Conservation (phyloP, 1,140 invertebrate genomes). For the Helicoverpa armigera region DNA sequence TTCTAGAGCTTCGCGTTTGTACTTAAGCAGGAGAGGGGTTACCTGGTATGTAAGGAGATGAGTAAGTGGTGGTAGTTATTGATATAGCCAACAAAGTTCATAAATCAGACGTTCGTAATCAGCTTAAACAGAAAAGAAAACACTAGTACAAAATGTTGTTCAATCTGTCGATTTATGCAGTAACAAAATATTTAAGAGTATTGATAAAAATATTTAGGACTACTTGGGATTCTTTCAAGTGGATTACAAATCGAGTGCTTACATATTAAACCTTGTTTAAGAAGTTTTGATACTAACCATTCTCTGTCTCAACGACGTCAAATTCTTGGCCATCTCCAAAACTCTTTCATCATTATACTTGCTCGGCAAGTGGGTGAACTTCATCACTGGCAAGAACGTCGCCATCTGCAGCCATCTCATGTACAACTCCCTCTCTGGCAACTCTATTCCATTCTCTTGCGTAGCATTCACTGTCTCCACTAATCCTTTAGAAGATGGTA, state of each 20-base stretch:
- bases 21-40: constrained; percentile 92
- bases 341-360: constrained; percentile 93
- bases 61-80: neutral
- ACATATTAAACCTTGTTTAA: too few species aligned
- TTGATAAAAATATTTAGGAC: too few species aligned
- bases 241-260: too few species aligned
- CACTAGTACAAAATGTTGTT: too few species aligned
- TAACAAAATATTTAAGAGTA: too few species aligned
- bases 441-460: constrained; percentile 87
- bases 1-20: constrained; percentile 91
- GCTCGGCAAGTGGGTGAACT: constrained; percentile 95
- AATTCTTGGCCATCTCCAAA: constrained; percentile 91
- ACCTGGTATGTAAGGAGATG: constrained; percentile 77
- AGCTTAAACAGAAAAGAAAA: too few species aligned
- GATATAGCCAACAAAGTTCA: too few species aligned
- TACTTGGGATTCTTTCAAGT: too few species aligned
- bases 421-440: constrained; percentile 95
- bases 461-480: constrained; percentile 75
- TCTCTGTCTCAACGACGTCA: constrained; percentile 92
- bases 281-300: constrained; percentile 88
- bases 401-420: constrained; percentile 97
- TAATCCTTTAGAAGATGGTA: constrained; percentile 76
- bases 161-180: too few species aligned
- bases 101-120: too few species aligned
- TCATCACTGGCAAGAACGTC: constrained; percentile 96